Evolutionary conservation across 2,797 vertebrate species (phyloP).

Genomic region (Champsocephalus gunnari): DNA sequence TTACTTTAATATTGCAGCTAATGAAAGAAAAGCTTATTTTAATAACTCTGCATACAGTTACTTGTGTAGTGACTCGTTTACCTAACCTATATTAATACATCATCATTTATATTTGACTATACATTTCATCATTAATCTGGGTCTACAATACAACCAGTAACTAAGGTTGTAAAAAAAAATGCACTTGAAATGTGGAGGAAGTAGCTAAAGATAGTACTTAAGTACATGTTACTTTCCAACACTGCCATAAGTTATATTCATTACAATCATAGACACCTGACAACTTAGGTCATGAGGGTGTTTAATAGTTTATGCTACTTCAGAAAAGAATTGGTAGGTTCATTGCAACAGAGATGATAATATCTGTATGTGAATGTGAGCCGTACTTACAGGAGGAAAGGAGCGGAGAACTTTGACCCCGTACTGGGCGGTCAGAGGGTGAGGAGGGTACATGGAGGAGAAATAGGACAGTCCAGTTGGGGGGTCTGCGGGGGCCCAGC

Average conservation of each 20-base stretch:
- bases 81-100: too few species aligned
- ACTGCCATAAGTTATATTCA: background rate
- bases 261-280: background rate
- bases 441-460: conserved; percentile 96
- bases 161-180: too few species aligned
- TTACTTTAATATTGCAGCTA: too few species aligned
- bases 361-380: background rate
- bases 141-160: too few species aligned
- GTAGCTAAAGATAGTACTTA: background rate
- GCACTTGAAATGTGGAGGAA: background rate
- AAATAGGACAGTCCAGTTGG: conserved; percentile 97
- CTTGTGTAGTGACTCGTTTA: too few species aligned
- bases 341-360: background rate
- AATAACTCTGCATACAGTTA: too few species aligned
- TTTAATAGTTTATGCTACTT: background rate
- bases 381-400: conserved; percentile 90
- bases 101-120: too few species aligned
- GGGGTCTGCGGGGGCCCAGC: conserved; percentile 95
- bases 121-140: too few species aligned
- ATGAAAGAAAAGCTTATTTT: too few species aligned
- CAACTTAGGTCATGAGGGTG: too few species aligned
- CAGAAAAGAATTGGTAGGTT: background rate
- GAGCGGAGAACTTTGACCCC: conserved; percentile 97
- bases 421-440: conserved; percentile 96
- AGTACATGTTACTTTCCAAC: background rate